Evolutionary conservation across 2,797 vertebrate species (phyloP), one percentile per base, ranked within the genome.

Genomic region (Apodemus agrarius): DNA sequence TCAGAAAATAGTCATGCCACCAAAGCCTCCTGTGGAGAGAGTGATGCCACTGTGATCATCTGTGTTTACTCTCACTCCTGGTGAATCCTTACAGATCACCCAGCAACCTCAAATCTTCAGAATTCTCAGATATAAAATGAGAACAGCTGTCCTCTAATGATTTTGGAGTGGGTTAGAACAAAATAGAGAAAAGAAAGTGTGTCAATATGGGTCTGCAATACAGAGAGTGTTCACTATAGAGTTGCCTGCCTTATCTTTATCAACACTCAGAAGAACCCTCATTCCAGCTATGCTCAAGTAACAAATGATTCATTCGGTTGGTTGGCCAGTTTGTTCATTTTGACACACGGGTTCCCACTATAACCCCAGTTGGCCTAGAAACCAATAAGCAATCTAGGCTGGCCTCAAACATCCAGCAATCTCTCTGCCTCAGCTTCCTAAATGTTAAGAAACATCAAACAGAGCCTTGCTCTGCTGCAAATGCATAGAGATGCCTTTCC

Each of bases 201-300:
- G 26, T 21, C 84, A 49, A 61, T 34, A 10, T 72, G 13, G 1
- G 1, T 37, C 37, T 67, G 34, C 21, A 40, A 43, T 54, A 88
- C n/a, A 88, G 22, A 46, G 40, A 90, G 24, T 0, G 0, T 7
- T 88, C 67, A 3, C 72, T 79, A n/a, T 79, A 5, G 13, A 3
- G 16, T 13, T 52, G 21, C 12, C 1, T 63, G 21, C 3, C 57
- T 49, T 17, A 34, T 43, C 67, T 72, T n/a, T 89, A 52, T 78
- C 63, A 59, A 69, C 65, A 90, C 78, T 92, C 34, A 90, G 83
- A 92, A 94, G 89, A 97, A 21, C 3, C 24, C 9, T 43, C 26
- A 37, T 7, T 69, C 29, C 24, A 57, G 63, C 37, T 88, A 91
- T 54, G 22, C 59, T 61, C 59, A 9, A 26, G 59, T 24, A 26